These are phyloP conservation scores for Tetrao urogallus DNA, from an alignment of 2,113 vertebrate genomes.

Conservation along the genomic window DNA sequence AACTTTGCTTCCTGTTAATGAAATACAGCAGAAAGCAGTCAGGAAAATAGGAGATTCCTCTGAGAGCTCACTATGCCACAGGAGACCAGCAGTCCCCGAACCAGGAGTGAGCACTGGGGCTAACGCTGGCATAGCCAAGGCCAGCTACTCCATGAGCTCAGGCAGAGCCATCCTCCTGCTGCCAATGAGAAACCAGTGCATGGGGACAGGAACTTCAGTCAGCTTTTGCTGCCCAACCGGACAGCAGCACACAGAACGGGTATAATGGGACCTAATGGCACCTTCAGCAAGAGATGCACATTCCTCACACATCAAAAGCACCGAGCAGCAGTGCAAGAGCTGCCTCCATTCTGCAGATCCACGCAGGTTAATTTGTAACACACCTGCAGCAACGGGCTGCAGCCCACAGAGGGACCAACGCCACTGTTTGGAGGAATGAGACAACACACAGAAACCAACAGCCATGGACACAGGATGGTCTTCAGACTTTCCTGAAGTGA, in stretches of 20 bases:
- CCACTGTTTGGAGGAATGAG: neutral
- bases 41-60: neutral
- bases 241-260: neutral
- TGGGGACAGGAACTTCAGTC: neutral
- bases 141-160: neutral
- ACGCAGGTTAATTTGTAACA: neutral
- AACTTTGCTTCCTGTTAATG: neutral
- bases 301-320: neutral
- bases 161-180: neutral
- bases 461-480: rapidly evolving
- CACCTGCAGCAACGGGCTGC: neutral
- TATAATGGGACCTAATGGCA: neutral
- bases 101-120: neutral
- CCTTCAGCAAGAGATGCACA: rapidly evolving
- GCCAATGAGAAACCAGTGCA: rapidly evolving
- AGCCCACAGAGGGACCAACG: neutral
- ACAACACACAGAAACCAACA: neutral
- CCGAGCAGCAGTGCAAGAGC: neutral
- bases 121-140: neutral
- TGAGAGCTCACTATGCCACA: neutral
- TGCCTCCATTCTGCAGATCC: neutral
- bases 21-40: neutral
- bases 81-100: neutral
- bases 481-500: neutral
- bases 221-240: no score